Percentiles rank a stretch among this genome's conserved stretches.
Conservation (phyloP, 2,797 vertebrate genomes). For the Propithecus deckenii region DNA sequence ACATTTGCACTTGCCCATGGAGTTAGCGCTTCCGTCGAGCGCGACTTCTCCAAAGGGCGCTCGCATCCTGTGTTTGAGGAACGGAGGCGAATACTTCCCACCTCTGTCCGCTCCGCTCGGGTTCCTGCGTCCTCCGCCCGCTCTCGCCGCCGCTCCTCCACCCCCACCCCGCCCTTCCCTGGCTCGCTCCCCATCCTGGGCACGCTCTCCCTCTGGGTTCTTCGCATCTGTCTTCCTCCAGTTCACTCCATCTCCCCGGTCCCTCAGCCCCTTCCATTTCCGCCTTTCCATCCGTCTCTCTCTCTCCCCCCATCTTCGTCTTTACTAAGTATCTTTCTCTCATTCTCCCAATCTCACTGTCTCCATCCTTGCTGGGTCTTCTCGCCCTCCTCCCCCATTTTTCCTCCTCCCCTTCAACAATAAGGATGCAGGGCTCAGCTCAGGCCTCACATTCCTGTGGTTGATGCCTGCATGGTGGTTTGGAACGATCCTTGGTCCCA, state of each 20-base stretch:
- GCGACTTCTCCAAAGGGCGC: constrained; percentile 69
- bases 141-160: neutral
- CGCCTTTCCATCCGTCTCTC: neutral
- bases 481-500: neutral
- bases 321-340: neutral
- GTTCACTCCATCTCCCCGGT: neutral
- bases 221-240: neutral
- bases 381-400: neutral
- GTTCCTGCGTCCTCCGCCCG: neutral
- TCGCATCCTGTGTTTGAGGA: constrained; percentile 45
- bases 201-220: neutral
- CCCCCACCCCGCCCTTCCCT: too few relatives aligned
- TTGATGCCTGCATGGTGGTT: neutral
- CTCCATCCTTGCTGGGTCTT: neutral
- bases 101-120: neutral
- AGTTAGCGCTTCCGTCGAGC: constrained; percentile 60
- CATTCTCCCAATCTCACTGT: neutral
- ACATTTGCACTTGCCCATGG: constrained; percentile 73
- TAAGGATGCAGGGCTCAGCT: neutral
- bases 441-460: neutral
- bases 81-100: neutral
- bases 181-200: neutral
- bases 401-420: neutral
- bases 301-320: neutral
- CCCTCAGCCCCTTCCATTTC: neutral